Conservation (phyloP, 2,113 vertebrate genomes). For the Oreochromis tanganicae region DNA sequence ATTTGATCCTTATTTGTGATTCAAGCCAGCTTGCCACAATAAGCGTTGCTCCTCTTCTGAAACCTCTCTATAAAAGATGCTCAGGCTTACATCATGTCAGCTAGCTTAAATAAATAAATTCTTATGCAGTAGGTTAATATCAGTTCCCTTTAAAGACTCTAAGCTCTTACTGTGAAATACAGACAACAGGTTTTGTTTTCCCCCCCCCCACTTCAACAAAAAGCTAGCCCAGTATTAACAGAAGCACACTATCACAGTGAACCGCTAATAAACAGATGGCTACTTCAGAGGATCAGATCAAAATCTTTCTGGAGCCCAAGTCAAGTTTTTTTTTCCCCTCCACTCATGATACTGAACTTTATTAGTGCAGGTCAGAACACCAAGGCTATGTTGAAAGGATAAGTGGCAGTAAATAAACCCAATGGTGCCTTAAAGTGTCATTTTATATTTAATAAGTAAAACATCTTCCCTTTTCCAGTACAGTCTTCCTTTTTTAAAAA, state of each 20-base stretch:
- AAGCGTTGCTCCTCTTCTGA: background rate
- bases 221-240: background rate
- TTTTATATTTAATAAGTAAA: background rate
- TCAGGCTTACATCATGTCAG: background rate
- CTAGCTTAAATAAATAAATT: background rate
- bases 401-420: background rate
- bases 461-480: background rate
- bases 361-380: background rate
- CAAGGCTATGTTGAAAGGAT: background rate
- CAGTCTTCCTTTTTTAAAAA: background rate
- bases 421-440: background rate
- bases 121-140: background rate
- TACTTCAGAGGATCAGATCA: background rate
- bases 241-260: background rate
- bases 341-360: background rate
- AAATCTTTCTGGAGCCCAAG: background rate
- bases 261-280: background rate
- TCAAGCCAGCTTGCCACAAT: background rate
- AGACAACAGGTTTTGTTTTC: background rate
- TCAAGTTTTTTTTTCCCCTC: background rate
- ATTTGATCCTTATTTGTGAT: background rate
- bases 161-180: background rate
- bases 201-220: background rate
- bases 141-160: background rate
- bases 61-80: background rate